Conservation (phyloP, 2,113 vertebrate species). For the Mesocricetus auratus region DNA sequence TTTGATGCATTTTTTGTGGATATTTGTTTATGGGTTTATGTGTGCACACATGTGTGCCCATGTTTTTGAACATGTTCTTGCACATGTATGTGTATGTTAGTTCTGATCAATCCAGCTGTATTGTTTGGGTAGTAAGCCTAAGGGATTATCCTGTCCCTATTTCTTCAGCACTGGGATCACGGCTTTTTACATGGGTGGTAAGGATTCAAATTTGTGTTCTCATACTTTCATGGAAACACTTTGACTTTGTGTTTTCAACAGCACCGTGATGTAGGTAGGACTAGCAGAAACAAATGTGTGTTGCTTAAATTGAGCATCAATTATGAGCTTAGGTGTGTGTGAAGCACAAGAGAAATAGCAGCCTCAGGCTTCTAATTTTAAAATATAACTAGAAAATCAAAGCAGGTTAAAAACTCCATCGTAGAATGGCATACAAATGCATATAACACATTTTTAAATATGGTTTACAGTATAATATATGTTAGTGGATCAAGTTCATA, state of each 20-base stretch:
- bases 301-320: background rate
- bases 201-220: too few species aligned
- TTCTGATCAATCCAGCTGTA: background rate
- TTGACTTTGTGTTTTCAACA: background rate
- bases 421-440: background rate
- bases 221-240: background rate
- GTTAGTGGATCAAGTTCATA: background rate
- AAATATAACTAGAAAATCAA: background rate
- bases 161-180: background rate
- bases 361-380: background rate
- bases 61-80: background rate
- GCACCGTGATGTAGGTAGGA: background rate
- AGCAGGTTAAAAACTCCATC: background rate
- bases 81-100: background rate
- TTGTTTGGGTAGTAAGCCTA: background rate
- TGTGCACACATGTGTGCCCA: background rate
- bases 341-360: background rate
- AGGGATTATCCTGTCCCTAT: background rate
- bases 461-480: background rate
- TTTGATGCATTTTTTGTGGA: background rate
- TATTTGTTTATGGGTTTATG: background rate
- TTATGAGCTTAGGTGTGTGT: background rate
- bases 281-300: background rate
- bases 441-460: background rate
- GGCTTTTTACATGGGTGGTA: background rate